phyloP scores from a whole-genome alignment of 2,888 invertebrate genomes.

The Chymomyza caudatula region DNA sequence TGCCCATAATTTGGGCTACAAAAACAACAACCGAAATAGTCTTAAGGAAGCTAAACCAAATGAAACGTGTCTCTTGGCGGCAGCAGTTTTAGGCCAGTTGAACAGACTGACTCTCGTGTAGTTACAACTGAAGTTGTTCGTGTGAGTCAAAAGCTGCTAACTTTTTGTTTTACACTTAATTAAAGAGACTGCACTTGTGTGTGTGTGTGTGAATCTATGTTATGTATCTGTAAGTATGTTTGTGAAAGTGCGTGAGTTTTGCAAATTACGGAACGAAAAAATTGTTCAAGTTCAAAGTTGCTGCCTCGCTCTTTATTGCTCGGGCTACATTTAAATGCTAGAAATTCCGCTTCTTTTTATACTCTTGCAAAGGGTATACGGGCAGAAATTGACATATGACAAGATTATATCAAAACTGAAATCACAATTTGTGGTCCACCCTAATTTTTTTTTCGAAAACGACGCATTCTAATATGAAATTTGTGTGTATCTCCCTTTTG shows the following conservation, averaged over 20 bases:
- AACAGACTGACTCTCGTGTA: not conserved
- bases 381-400: too few relatives aligned
- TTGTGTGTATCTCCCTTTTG: not conserved
- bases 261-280: not conserved
- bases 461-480: too few relatives aligned
- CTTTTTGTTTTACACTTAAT: slow-evolving; percentile 2
- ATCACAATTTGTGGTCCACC: too few relatives aligned
- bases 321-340: not conserved
- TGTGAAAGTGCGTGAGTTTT: too few relatives aligned
- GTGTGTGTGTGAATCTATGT: not conserved
- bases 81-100: not conserved
- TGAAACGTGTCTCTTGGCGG: not conserved
- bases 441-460: too few relatives aligned
- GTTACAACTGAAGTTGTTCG: not conserved
- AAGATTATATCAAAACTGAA: too few relatives aligned
- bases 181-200: not conserved
- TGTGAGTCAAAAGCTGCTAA: not conserved
- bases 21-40: not conserved
- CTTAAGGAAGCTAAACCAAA: not conserved
- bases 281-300: not conserved
- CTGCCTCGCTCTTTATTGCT: not conserved
- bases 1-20: slow-evolving; percentile 20
- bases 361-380: not conserved
- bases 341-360: not conserved
- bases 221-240: not conserved